Conservation (phyloP, 2,797 vertebrate genomes). For the Channallabes apus region DNA sequence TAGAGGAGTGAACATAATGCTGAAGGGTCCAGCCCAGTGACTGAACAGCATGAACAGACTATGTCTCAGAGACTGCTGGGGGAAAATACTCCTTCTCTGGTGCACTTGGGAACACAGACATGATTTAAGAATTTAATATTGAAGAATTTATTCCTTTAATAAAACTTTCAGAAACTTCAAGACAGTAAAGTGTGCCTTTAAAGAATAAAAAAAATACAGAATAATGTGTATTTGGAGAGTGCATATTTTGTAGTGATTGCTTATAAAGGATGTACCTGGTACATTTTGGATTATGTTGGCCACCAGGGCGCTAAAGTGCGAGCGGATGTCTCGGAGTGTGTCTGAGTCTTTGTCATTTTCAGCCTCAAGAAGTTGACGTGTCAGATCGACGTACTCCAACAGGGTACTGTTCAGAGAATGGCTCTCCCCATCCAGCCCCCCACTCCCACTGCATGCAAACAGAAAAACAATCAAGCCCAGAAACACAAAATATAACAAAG, state of each 20-base stretch:
- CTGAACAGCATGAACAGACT: constrained; percentile 99
- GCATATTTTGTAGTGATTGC: not conserved
- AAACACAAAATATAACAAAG: not conserved
- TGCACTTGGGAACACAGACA: constrained; percentile 77
- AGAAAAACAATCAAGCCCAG: constrained; percentile 3
- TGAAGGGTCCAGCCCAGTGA: constrained; percentile 99
- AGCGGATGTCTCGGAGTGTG: constrained; percentile 94
- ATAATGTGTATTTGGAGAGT: not conserved
- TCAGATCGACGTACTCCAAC: constrained; percentile 96
- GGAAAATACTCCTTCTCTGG: constrained; percentile 96
- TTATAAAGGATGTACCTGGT: constrained; percentile 78
- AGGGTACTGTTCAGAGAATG: constrained; percentile 96
- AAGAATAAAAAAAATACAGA: not conserved
- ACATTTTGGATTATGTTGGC: constrained; percentile 99
- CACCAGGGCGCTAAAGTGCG: constrained; percentile 99
- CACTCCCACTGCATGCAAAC: constrained; percentile 82
- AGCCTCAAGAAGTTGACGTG: constrained; percentile 93
- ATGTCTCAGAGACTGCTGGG: constrained; percentile 96
- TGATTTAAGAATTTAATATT: not conserved
- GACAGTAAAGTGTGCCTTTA: not conserved
- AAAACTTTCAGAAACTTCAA: not conserved
- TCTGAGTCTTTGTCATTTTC: constrained; percentile 99
- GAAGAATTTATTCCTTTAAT: not conserved
- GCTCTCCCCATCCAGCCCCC: constrained; percentile 94
- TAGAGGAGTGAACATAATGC: constrained; percentile 99